Conservation (phyloP, 2,113 vertebrate genomes). For the Numida meleagris region DNA sequence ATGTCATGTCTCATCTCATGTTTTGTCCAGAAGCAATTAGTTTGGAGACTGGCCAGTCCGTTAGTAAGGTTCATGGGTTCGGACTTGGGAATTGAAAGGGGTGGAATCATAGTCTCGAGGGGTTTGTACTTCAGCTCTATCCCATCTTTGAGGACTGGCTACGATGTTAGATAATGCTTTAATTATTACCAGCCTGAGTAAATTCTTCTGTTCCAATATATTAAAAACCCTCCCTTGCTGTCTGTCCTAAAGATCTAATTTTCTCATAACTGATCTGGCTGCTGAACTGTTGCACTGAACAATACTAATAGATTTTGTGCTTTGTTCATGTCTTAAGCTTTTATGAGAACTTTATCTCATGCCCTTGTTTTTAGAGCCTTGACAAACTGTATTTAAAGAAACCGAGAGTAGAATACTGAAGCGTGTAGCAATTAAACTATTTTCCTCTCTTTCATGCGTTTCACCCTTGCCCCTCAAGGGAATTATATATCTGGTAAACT, state of each 20-base stretch:
- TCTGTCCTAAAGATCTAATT: neutral
- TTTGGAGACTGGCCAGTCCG: neutral
- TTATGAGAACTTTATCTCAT: neutral
- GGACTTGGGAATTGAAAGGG: neutral
- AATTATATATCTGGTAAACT: slow-evolving; percentile 34
- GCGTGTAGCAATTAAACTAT: neutral
- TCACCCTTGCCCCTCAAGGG: neutral
- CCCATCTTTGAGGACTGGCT: neutral
- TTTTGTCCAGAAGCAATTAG: slow-evolving; percentile 7
- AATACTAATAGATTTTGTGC: neutral
- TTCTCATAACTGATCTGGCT: neutral
- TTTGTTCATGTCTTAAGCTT: neutral
- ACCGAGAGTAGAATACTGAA: neutral
- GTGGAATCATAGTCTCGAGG: neutral
- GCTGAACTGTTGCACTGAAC: neutral
- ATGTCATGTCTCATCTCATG: neutral
- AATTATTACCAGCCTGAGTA: neutral
- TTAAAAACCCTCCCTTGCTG: neutral
- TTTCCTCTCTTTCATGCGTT: slow-evolving; percentile 29
- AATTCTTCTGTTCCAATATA: neutral
- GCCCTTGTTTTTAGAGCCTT: neutral
- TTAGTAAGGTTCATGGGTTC: neutral
- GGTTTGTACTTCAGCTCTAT: neutral
- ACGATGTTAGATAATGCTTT: neutral
- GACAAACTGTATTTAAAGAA: slow-evolving; percentile 1